A percentile compares a stretch with the other conserved stretches of the same genome.
phyloP scores from a whole-genome alignment of 2,113 vertebrate genomes.

The Hypomesus transpacificus region DNA sequence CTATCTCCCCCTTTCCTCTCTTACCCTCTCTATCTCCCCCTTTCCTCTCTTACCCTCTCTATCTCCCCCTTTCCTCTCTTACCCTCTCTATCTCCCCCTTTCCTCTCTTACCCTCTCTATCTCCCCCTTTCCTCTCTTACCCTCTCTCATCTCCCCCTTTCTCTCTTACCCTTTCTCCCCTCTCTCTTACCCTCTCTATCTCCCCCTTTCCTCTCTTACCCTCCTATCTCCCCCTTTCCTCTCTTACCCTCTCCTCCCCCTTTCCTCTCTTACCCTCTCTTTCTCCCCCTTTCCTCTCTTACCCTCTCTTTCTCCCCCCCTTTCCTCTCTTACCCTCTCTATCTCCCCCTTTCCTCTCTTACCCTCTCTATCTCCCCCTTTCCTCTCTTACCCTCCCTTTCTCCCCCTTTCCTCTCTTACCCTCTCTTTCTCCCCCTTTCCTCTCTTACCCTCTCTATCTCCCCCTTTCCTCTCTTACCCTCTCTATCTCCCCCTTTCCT shows the following conservation, averaged over 20 bases:
- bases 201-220: conserved; percentile 15
- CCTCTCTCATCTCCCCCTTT: conserved; percentile 20
- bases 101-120: conserved; percentile 10
- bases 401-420: too few species aligned
- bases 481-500: conserved; percentile 26
- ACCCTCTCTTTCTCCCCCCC: conserved; percentile 13
- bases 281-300: background rate
- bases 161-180: conserved; percentile 6
- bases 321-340: conserved; percentile 16
- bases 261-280: conserved; percentile 16
- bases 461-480: too few species aligned
- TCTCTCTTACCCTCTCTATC: conserved; percentile 5
- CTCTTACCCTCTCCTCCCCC: conserved; percentile 7
- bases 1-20: background rate
- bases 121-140: too few species aligned
- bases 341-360: background rate
- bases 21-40: conserved; percentile 12
- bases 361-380: conserved; percentile 19
- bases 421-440: conserved; percentile 19
- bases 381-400: conserved; percentile 11
- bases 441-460: conserved; percentile 6
- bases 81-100: conserved; percentile 19
- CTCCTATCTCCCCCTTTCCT: background rate
- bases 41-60: conserved; percentile 16
- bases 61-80: background rate